phyloP scores from a whole-genome alignment of 2,113 vertebrate genomes.

The Lasiurus borealis region DNA sequence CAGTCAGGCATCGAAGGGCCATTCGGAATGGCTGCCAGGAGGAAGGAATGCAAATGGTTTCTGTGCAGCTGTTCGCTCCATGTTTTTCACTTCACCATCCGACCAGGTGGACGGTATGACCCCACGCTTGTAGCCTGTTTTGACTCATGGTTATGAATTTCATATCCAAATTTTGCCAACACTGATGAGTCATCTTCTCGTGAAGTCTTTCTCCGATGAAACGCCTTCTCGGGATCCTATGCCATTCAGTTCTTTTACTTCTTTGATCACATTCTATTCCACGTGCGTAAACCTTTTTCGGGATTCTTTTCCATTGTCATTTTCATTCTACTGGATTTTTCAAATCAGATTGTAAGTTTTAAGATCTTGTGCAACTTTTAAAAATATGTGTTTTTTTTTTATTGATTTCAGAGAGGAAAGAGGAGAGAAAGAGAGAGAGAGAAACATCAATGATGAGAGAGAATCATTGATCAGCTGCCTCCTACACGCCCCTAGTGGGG shows the following conservation, averaged over 20 bases:
- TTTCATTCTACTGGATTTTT: not conserved
- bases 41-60: not conserved
- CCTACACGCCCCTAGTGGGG: no score
- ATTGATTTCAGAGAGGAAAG: no score
- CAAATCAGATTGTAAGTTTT: not conserved
- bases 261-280: conserved; percentile 11
- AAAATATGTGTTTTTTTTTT: no score
- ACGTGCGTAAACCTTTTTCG: not conserved
- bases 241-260: not conserved
- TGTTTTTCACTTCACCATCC: not conserved
- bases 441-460: no score
- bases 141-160: conserved; percentile 20
- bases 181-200: conserved; percentile 6
- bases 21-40: not conserved
- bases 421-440: no score
- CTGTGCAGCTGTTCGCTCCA: not conserved
- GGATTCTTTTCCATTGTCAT: conserved; percentile 3
- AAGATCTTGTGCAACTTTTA: not conserved
- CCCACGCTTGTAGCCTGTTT: not conserved
- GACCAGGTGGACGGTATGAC: not conserved
- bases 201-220: conserved; percentile 37
- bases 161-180: not conserved
- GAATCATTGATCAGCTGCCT: no score
- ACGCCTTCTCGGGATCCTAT: conserved; percentile 27
- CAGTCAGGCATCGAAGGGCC: not conserved